A percentile compares a stretch with the other conserved stretches of the same genome.
Evolutionary conservation across 2,888 invertebrate species (phyloP).

Genomic region (Himalopsyche anomala): DNA sequence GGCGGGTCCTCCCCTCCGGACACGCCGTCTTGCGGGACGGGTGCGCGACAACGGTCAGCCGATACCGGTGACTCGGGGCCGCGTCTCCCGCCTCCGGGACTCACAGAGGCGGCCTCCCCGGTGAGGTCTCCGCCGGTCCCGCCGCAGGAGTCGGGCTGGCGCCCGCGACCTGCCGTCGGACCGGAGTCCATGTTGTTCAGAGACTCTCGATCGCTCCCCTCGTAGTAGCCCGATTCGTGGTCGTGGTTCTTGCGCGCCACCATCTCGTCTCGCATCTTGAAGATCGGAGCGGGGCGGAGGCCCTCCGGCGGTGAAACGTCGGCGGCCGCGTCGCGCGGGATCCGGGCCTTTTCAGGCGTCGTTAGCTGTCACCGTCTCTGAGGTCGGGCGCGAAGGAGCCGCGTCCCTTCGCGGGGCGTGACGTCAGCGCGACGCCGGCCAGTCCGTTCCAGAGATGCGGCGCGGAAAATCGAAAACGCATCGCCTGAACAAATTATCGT

Average conservation of each 20-base stretch:
- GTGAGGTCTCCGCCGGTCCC: conserved; percentile 50
- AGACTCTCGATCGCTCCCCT: conserved; percentile 83
- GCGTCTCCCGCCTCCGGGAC: conserved; percentile 42
- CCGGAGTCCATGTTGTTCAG: conserved; percentile 75
- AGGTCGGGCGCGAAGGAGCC: conserved; percentile 2
- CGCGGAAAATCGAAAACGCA: conserved; percentile 11
- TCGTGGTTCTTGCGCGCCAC: conserved; percentile 81
- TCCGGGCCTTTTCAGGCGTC: conserved; percentile 35
- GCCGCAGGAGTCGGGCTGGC: conserved; percentile 43
- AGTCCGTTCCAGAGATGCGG: background rate
- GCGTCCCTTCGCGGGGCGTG: conserved; percentile 27
- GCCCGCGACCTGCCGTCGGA: conserved; percentile 3
- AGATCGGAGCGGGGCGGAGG: too few relatives aligned
- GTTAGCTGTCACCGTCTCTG: conserved; percentile 32
- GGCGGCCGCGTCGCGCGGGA: background rate
- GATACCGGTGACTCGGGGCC: conserved; percentile 69
- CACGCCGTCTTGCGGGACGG: conserved; percentile 73
- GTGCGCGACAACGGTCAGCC: conserved; percentile 71
- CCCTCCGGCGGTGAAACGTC: background rate
- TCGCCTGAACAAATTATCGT: conserved; percentile 4
- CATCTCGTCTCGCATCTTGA: conserved; percentile 73
- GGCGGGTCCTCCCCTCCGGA: conserved; percentile 60
- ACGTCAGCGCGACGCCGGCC: conserved; percentile 4
- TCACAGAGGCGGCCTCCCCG: conserved; percentile 44
- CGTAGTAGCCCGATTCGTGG: conserved; percentile 91